Percentiles rank a stretch among this genome's conserved stretches.
Evolutionary conservation across 2,797 vertebrate genomes (phyloP).

Genomic region (Delichon dasypus): DNA sequence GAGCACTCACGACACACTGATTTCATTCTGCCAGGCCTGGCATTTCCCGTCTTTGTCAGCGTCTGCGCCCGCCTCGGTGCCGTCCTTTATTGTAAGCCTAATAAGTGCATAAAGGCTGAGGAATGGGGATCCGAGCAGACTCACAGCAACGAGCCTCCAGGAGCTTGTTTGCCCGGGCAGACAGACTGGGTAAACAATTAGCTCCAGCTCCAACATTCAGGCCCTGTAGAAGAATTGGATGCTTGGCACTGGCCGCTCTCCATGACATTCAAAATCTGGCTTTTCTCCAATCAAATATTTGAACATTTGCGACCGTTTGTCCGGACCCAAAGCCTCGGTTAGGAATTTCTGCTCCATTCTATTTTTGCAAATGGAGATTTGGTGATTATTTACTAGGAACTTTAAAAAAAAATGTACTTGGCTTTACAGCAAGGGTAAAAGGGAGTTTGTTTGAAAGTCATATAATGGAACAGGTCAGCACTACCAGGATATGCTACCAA

Average conservation of each 20-base stretch:
- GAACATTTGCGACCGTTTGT: neutral
- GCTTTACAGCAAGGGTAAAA: conserved; percentile 17
- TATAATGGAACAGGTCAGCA: conserved; percentile 3
- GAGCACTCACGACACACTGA: neutral
- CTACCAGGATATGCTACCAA: neutral
- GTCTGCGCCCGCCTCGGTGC: neutral
- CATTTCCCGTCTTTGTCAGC: conserved; percentile 13
- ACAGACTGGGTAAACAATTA: conserved; percentile 27
- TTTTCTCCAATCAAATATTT: conserved; percentile 51
- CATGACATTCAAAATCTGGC: conserved; percentile 50
- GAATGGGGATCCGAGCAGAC: neutral
- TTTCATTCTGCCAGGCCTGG: conserved; percentile 32
- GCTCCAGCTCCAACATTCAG: neutral
- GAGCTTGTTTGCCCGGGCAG: neutral
- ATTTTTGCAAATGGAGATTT: neutral
- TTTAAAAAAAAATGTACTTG: neutral
- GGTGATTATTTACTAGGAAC: neutral
- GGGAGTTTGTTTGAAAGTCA: conserved; percentile 11
- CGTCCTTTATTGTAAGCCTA: conserved; percentile 14
- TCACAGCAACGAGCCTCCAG: neutral
- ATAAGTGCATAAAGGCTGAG: conserved; percentile 22
- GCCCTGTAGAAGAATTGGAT: conserved; percentile 4
- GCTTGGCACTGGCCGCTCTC: conserved; percentile 1
- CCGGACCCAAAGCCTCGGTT: neutral
- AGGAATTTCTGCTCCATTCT: conserved; percentile 20